Evolutionary conservation across 2,797 vertebrate genomes (phyloP).

Genomic region (Antennarius maculatus): DNA sequence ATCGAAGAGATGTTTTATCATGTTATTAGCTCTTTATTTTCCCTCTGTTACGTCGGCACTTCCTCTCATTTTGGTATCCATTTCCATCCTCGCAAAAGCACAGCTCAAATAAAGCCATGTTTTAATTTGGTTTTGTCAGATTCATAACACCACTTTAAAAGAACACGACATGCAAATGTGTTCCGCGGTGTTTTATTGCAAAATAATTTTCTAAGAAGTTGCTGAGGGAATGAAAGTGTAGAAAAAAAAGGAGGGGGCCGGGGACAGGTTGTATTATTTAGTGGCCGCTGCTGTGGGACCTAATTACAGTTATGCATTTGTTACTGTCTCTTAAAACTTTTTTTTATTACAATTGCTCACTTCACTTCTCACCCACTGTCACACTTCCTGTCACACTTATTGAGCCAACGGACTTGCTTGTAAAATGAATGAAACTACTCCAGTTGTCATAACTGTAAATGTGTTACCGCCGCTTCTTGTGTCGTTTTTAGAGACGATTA

Average conservation of each 20-base stretch:
- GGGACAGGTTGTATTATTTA: slow-evolving; percentile 77
- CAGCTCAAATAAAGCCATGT: slow-evolving; percentile 78
- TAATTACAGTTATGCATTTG: slow-evolving; percentile 81
- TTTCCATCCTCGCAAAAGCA: slow-evolving; percentile 67
- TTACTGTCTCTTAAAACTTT: slow-evolving; percentile 71
- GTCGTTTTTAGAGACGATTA: slow-evolving; percentile 35
- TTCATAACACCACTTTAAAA: slow-evolving; percentile 84
- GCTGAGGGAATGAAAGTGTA: slow-evolving; percentile 76
- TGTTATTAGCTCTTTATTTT: slow-evolving; percentile 78
- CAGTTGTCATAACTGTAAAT: slow-evolving; percentile 53
- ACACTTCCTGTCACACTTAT: slow-evolving; percentile 60
- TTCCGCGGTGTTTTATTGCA: slow-evolving; percentile 81
- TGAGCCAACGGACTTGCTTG: slow-evolving; percentile 64
- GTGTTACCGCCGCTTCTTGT: slow-evolving; percentile 28
- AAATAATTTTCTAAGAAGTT: slow-evolving; percentile 81
- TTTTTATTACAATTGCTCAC: slow-evolving; percentile 73
- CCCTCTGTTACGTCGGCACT: slow-evolving; percentile 62
- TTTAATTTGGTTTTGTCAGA: slow-evolving; percentile 86
- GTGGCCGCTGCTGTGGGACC: slow-evolving; percentile 71
- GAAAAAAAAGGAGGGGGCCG: slow-evolving; percentile 19
- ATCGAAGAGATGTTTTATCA: slow-evolving; percentile 90
- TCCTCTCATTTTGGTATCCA: slow-evolving; percentile 78
- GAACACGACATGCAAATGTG: slow-evolving; percentile 84
- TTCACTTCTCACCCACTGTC: slow-evolving; percentile 61
- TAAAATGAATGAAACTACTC: slow-evolving; percentile 53